Evolutionary conservation across 2,797 vertebrate species (phyloP), one percentile per base, ranked within the genome.

Genomic region (Sebastes flavidus): DNA sequence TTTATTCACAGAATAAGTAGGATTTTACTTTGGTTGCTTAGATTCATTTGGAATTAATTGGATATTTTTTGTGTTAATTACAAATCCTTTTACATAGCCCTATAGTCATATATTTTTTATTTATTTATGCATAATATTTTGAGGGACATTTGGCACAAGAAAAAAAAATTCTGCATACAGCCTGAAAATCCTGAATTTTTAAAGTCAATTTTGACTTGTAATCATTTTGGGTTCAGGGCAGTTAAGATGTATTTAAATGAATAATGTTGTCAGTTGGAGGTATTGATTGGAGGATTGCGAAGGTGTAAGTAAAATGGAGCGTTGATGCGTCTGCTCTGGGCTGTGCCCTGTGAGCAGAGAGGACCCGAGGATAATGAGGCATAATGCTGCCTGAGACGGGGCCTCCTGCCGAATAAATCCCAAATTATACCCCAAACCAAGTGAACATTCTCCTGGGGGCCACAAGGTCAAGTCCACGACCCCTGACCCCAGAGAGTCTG

Each of bases 401-500:
- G 88, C 89, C 92, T 95, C 90, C 88, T 85, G 83, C 90, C 76
- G 91, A 93, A 95, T 95, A 95, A 93, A 95, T 94, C 92, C 87
- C 89, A 92, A 95, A 95, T 95, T 91, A 95, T 91, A 92, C 74
- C 86, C 84, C 85, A 86, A 91, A 93, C 89, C 88, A 91, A 92
- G 90, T 88, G 88, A 95, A 91, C 88, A 82, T 90, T 94, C 94
- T 95, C 93, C 90, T 90, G 83, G 91, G 92, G 91, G 90, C 89
- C 80, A 91, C 91, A 93, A 95, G 95, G 95, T 96, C 96, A 96
- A 96, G 96, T 96, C 91, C 95, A 94, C 29, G 88, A 95, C 95
- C 95, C 85, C 83, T 95, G 95, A 96, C 95, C 95, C 82, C 91
- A 81, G 84, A 84, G 88, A 94, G 93, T 91, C 91, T 94, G 90